phyloP scores from a whole-genome alignment of 2,888 invertebrate genomes.

The Caenorhabditis sulstoni region DNA sequence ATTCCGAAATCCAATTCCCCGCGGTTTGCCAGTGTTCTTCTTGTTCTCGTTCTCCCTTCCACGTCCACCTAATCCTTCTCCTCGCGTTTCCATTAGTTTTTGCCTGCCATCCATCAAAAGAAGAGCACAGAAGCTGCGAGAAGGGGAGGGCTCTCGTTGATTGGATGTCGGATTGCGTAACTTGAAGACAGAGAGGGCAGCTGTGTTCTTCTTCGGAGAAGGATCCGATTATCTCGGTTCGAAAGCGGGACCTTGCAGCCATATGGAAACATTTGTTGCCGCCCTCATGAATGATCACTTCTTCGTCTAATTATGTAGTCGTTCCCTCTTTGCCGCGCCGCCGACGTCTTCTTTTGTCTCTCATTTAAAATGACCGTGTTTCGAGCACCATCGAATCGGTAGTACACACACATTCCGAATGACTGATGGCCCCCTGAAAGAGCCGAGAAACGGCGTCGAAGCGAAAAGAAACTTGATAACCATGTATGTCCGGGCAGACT shows the following conservation, averaged over 20 bases:
- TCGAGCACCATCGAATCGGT: constrained; percentile 10
- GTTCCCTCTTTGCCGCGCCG: constrained; percentile 23
- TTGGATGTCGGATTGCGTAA: constrained; percentile 37
- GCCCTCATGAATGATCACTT: constrained; percentile 36
- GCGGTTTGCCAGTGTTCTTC: no score
- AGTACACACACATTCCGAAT: constrained; percentile 43
- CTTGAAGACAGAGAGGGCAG: constrained; percentile 19
- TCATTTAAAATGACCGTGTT: constrained; percentile 51
- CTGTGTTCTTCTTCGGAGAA: constrained; percentile 20
- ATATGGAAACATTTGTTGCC: constrained; percentile 55
- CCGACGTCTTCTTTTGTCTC: constrained; percentile 9
- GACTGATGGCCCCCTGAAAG: not conserved
- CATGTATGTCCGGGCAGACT: constrained; percentile 40
- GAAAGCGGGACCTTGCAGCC: constrained; percentile 30
- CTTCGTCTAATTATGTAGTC: constrained; percentile 33
- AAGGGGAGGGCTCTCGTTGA: not conserved
- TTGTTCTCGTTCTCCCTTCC: not conserved
- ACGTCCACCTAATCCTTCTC: constrained; percentile 37
- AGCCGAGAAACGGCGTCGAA: not conserved
- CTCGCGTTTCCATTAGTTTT: constrained; percentile 30
- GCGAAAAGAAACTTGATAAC: constrained; percentile 45
- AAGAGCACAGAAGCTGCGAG: constrained; percentile 20
- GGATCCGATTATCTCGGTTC: constrained; percentile 23
- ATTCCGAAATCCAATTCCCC: constrained; percentile 50
- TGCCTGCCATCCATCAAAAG: constrained; percentile 24